Conservation (phyloP, 2,113 vertebrate species). For the Dicerorhinus sumatrensis region DNA sequence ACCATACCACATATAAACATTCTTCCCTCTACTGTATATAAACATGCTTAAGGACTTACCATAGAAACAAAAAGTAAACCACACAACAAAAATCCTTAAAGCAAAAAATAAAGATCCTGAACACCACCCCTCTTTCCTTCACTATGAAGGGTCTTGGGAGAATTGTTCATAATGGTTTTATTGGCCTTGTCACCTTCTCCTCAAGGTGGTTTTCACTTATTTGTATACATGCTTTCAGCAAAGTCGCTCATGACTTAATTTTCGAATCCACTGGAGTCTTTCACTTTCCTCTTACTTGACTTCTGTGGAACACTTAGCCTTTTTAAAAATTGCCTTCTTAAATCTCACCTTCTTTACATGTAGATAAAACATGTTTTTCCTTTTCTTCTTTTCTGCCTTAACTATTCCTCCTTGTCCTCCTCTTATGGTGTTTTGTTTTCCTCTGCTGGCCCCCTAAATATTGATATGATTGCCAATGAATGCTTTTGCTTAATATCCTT, state of each 20-base stretch:
- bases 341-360: background rate
- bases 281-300: background rate
- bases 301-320: background rate
- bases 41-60: background rate
- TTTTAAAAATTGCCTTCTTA: background rate
- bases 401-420: background rate
- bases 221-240: background rate
- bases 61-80: background rate
- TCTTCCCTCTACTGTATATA: background rate
- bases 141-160: background rate
- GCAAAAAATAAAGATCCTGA: background rate
- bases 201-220: background rate
- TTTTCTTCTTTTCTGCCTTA: background rate
- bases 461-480: background rate
- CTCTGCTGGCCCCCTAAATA: background rate
- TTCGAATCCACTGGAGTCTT: background rate
- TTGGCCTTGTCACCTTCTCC: background rate
- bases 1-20: background rate
- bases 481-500: background rate
- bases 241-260: background rate
- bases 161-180: background rate
- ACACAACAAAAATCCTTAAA: background rate
- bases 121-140: background rate
- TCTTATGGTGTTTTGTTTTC: background rate
- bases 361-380: background rate